Evolutionary conservation across 2,797 vertebrate species (phyloP).

Genomic region (Monodelphis domestica): DNA sequence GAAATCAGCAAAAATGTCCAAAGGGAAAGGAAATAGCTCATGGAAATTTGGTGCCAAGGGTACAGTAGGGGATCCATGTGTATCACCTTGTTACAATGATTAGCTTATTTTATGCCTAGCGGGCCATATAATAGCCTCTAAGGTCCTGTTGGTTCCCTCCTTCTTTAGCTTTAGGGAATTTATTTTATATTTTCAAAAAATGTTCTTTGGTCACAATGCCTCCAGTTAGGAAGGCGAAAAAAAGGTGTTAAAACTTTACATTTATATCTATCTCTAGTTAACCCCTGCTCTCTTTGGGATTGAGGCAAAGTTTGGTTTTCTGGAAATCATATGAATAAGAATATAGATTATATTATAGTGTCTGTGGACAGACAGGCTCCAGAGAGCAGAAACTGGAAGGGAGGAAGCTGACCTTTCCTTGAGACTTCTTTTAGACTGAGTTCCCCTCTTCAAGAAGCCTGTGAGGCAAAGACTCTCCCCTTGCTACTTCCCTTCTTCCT

Average conservation of each 20-base stretch:
- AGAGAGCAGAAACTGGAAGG: neutral
- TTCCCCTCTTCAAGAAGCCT: neutral
- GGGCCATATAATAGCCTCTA: no score
- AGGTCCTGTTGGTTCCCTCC: neutral
- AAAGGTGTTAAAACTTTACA: neutral
- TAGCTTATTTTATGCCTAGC: neutral
- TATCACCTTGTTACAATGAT: neutral
- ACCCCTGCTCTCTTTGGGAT: neutral
- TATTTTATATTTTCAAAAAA: neutral
- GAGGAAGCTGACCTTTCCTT: neutral
- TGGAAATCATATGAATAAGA: neutral
- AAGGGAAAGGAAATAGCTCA: neutral
- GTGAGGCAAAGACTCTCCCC: neutral
- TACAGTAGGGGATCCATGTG: neutral
- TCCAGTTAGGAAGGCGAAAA: neutral
- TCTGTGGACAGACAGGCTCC: neutral
- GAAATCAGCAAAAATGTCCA: neutral
- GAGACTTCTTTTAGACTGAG: neutral
- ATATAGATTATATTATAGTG: neutral
- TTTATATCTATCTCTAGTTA: neutral
- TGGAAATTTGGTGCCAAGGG: neutral
- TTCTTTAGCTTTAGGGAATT: neutral
- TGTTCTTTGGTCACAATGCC: neutral
- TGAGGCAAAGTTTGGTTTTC: neutral
- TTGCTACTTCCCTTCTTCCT: neutral